Conservation (phyloP, 2,113 vertebrate species). For the Catharus fuscescens region DNA sequence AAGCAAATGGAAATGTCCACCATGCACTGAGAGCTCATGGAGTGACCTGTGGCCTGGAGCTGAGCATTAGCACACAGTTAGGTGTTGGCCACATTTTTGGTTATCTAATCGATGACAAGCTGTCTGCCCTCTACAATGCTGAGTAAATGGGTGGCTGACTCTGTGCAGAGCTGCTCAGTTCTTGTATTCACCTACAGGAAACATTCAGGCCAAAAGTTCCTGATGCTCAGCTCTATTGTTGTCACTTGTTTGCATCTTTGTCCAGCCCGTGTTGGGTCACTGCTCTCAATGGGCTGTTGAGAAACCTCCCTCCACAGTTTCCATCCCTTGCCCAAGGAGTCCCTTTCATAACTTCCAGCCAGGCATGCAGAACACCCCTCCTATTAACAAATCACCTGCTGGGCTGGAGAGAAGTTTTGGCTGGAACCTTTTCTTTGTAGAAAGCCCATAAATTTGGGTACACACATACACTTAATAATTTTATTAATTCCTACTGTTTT, state of each 20-base stretch:
- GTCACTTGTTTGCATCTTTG: neutral
- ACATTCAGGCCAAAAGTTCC: neutral
- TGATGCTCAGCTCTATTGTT: neutral
- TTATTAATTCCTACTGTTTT: neutral
- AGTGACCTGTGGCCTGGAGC: neutral
- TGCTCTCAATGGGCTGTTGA: constrained; percentile 5
- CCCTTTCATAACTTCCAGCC: constrained; percentile 13
- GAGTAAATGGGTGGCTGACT: neutral
- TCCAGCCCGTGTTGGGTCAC: neutral
- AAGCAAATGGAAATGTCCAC: neutral
- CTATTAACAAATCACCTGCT: neutral
- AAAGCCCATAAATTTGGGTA: neutral
- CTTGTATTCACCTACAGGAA: neutral
- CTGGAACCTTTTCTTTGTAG: neutral
- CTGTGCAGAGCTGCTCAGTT: neutral
- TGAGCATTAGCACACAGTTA: neutral
- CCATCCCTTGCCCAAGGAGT: neutral
- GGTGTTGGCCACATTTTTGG: neutral
- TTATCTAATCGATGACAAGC: neutral
- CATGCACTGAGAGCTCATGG: fast-evolving
- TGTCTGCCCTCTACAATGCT: neutral
- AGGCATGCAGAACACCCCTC: neutral
- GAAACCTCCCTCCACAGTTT: neutral
- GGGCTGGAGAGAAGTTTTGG: neutral
- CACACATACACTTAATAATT: neutral